Evolutionary conservation across 2,888 invertebrate species (phyloP).

Genomic region (Drosophila cyrtoloma): DNA sequence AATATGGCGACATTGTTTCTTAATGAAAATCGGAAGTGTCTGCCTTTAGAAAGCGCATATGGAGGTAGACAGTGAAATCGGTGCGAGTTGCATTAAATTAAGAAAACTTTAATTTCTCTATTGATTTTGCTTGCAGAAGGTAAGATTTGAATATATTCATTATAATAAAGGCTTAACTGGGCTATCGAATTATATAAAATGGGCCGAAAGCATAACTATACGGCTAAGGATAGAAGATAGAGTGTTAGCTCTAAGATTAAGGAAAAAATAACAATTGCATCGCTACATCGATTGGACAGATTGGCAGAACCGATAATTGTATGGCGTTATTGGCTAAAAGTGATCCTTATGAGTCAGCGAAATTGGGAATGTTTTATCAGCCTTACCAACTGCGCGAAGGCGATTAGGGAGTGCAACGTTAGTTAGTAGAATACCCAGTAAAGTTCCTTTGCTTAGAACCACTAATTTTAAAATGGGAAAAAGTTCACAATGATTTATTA

Average conservation of each 20-base stretch:
- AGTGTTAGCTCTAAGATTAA: background rate
- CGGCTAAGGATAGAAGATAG: background rate
- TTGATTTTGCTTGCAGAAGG: background rate
- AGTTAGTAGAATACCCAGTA: background rate
- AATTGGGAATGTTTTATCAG: background rate
- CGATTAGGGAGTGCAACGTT: background rate
- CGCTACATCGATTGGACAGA: background rate
- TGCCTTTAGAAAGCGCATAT: background rate
- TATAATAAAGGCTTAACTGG: background rate
- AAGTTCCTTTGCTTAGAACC: background rate
- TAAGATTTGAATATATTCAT: background rate
- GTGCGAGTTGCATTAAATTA: background rate
- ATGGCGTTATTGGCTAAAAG: background rate
- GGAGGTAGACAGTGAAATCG: background rate
- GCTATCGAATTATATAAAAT: background rate
- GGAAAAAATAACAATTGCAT: background rate
- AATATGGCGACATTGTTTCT: background rate
- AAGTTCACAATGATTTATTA: background rate
- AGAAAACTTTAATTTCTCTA: background rate
- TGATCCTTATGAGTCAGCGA: background rate
- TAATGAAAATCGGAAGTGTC: no score
- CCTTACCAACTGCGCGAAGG: background rate
- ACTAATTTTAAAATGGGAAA: background rate
- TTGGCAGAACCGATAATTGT: background rate
- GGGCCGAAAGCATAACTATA: no score